phyloP scores from a whole-genome alignment of 2,888 invertebrate genomes.

The Rhimphoctona megacephalus region DNA sequence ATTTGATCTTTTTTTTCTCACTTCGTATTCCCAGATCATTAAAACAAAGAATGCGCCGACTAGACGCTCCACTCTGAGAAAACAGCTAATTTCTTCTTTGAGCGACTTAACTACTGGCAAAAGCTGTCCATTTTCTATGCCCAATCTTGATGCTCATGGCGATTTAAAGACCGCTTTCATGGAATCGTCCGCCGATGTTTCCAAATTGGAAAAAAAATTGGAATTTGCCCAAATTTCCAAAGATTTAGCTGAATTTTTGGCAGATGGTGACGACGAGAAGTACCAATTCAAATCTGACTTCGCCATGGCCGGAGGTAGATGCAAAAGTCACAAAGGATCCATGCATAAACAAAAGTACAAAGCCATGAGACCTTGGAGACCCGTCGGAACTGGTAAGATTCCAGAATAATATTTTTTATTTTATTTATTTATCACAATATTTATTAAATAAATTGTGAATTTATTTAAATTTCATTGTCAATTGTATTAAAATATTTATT shows the following conservation, averaged over 20 bases:
- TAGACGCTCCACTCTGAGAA: slow-evolving; percentile 72
- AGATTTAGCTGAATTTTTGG: slow-evolving; percentile 7
- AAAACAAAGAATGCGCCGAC: slow-evolving; percentile 73
- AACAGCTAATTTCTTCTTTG: slow-evolving; percentile 70
- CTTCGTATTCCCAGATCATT: slow-evolving; percentile 71
- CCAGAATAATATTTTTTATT: neutral
- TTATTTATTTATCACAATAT: neutral
- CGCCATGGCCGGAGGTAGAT: neutral
- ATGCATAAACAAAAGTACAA: slow-evolving; percentile 76
- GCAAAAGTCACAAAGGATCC: neutral
- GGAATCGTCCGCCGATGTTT: slow-evolving; percentile 76
- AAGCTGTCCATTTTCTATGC: slow-evolving; percentile 55
- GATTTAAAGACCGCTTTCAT: slow-evolving; percentile 72
- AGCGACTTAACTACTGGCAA: slow-evolving; percentile 64
- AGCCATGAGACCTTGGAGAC: slow-evolving; percentile 78
- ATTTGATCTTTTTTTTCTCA: neutral
- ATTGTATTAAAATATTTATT: too few relatives aligned
- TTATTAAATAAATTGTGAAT: neutral
- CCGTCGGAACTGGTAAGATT: slow-evolving; percentile 74
- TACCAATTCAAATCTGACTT: slow-evolving; percentile 46
- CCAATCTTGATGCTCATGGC: slow-evolving; percentile 60
- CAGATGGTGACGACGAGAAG: slow-evolving; percentile 58
- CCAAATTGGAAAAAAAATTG: slow-evolving; percentile 66
- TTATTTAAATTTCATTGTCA: neutral
- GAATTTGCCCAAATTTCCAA: slow-evolving; percentile 19